phyloP scores from a whole-genome alignment of 2,888 invertebrate species.

The Bedellia somnulentella region DNA sequence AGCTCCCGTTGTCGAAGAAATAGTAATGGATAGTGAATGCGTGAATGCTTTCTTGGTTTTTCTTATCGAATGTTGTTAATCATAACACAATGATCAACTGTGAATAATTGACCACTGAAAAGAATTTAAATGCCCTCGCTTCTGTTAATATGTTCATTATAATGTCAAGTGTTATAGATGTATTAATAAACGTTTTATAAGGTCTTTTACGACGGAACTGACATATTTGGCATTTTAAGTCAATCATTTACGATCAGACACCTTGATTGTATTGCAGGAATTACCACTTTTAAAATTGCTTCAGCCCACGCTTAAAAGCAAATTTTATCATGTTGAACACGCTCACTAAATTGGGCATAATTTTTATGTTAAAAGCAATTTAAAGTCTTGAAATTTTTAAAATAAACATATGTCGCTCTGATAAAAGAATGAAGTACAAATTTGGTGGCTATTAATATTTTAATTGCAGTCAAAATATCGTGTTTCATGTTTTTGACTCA shows the following conservation, averaged over 20 bases:
- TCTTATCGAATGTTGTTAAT: conserved; percentile 57
- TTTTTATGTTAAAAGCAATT: no score
- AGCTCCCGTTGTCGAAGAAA: conserved; percentile 40
- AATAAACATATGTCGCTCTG: no score
- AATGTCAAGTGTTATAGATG: conserved; percentile 45
- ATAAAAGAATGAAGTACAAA: no score
- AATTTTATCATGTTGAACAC: no score
- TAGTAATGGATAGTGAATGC: conserved; percentile 57
- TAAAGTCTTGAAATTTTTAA: no score
- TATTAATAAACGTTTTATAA: conserved; percentile 49
- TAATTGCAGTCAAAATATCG: no score
- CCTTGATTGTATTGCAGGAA: background rate
- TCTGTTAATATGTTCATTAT: conserved; percentile 59
- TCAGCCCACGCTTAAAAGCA: conserved; percentile 23
- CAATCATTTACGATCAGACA: conserved; percentile 7
- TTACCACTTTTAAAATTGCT: conserved; percentile 16
- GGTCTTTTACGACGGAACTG: conserved; percentile 20
- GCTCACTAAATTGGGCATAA: no score
- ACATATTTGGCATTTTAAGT: conserved; percentile 27
- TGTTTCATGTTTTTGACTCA: no score
- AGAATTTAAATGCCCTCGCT: conserved; percentile 41
- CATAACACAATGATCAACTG: conserved; percentile 50
- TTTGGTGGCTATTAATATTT: no score
- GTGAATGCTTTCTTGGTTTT: conserved; percentile 57
- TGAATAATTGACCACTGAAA: conserved; percentile 56